Percentiles rank a stretch among this genome's conserved stretches.
phyloP scores from a whole-genome alignment of 1,140 invertebrate genomes.

The Drosophila kohkoa region DNA sequence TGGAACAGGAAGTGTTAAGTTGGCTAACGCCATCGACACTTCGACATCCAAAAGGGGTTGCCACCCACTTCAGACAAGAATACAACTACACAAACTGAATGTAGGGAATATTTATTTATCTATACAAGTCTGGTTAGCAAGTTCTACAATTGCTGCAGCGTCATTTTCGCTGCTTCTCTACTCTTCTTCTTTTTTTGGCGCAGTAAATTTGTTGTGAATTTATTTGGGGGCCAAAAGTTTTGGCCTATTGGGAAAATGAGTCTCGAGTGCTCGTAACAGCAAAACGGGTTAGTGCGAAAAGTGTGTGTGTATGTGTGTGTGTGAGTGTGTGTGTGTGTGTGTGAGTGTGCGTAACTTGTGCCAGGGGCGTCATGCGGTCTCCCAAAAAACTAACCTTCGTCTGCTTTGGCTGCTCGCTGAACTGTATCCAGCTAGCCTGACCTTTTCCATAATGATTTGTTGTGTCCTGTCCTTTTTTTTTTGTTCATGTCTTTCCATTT shows the following conservation, averaged over 20 bases:
- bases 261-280: background rate
- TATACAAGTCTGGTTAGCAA: slow-evolving; percentile 19
- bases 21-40: background rate
- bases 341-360: slow-evolving; percentile 31
- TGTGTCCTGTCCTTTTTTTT: slow-evolving; percentile 6
- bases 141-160: slow-evolving; percentile 52
- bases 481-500: slow-evolving; percentile 10
- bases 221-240: slow-evolving; percentile 58
- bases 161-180: slow-evolving; percentile 27
- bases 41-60: background rate
- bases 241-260: slow-evolving; percentile 47
- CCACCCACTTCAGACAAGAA: slow-evolving; percentile 31
- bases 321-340: background rate
- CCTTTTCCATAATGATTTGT: slow-evolving; percentile 48
- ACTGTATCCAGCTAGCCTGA: slow-evolving; percentile 20
- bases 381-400: slow-evolving; percentile 32
- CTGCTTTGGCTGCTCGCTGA: slow-evolving; percentile 35
- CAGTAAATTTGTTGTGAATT: slow-evolving; percentile 53
- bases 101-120: slow-evolving; percentile 18
- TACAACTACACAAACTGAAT: background rate
- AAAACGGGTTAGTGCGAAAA: slow-evolving; percentile 38
- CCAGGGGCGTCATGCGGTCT: slow-evolving; percentile 41
- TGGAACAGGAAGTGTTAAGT: slow-evolving; percentile 16
- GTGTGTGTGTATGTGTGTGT: background rate
- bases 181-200: slow-evolving; percentile 27